phyloP scores from a whole-genome alignment of 1,140 invertebrate genomes.

The Glomeris maerens region DNA sequence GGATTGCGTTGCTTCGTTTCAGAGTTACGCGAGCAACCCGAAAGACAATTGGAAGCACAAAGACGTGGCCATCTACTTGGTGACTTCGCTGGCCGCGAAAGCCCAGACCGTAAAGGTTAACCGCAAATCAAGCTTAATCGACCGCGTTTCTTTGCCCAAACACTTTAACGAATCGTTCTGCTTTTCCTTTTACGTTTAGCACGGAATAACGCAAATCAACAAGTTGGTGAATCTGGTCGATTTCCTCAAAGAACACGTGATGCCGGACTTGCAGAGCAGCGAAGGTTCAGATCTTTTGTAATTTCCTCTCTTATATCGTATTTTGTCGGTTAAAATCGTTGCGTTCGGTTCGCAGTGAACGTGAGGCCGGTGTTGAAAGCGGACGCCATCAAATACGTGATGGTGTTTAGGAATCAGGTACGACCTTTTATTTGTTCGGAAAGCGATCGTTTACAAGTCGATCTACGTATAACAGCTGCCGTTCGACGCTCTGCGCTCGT shows the following conservation, averaged over 20 bases:
- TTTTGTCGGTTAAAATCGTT: constrained; percentile 7
- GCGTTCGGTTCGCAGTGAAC: constrained; percentile 49
- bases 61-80: constrained; percentile 88
- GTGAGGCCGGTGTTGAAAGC: constrained; percentile 82
- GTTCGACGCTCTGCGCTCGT: constrained; percentile 51
- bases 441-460: too few relatives aligned
- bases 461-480: constrained; percentile 41
- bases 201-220: constrained; percentile 81
- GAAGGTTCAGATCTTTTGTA: constrained; percentile 35
- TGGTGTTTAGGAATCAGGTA: constrained; percentile 78
- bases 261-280: constrained; percentile 62
- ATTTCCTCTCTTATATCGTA: not conserved
- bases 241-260: constrained; percentile 70
- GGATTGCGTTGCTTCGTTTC: constrained; percentile 12
- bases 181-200: constrained; percentile 26
- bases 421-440: too few relatives aligned
- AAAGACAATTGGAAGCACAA: constrained; percentile 75
- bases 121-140: not conserved
- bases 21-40: constrained; percentile 65
- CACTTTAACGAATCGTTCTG: not conserved
- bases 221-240: constrained; percentile 73
- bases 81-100: constrained; percentile 81
- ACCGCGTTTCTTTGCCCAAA: not conserved
- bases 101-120: constrained; percentile 62
- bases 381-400: constrained; percentile 88